Evolutionary conservation across 2,888 invertebrate species (phyloP).

Genomic region (Tethea ocularis): DNA sequence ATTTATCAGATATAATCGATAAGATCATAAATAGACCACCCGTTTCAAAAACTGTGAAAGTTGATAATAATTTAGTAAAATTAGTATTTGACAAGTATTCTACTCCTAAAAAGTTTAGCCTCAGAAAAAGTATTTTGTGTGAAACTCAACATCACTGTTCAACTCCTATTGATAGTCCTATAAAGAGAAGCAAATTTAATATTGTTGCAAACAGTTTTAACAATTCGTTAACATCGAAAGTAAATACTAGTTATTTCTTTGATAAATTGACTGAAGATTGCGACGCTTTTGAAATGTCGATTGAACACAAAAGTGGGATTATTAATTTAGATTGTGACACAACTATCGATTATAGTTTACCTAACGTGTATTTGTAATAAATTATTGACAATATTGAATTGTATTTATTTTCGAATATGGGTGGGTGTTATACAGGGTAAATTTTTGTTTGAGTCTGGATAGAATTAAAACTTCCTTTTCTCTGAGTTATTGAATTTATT

Average conservation of each 20-base stretch:
- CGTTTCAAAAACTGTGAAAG: conserved; percentile 53
- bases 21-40: conserved; percentile 61
- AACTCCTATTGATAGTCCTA: conserved; percentile 66
- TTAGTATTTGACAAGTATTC: conserved; percentile 61
- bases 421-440: no score
- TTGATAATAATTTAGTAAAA: conserved; percentile 64
- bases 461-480: no score
- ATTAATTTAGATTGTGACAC: conserved; percentile 51
- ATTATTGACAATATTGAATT: neutral
- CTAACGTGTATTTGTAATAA: conserved; percentile 54
- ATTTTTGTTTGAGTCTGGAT: no score
- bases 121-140: conserved; percentile 44
- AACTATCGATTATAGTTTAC: conserved; percentile 68
- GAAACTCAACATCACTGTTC: conserved; percentile 64
- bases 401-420: neutral
- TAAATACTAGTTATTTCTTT: conserved; percentile 82
- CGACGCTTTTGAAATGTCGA: conserved; percentile 86
- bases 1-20: conserved; percentile 70
- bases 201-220: conserved; percentile 40
- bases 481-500: no score
- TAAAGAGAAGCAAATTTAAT: conserved; percentile 33
- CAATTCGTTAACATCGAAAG: conserved; percentile 43
- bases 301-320: conserved; percentile 64
- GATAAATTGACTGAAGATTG: conserved; percentile 70
- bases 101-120: conserved; percentile 48